Base-by-base conservation (phyloP, 2,797 vertebrate species). In the Ateles fusciceps region DNA sequence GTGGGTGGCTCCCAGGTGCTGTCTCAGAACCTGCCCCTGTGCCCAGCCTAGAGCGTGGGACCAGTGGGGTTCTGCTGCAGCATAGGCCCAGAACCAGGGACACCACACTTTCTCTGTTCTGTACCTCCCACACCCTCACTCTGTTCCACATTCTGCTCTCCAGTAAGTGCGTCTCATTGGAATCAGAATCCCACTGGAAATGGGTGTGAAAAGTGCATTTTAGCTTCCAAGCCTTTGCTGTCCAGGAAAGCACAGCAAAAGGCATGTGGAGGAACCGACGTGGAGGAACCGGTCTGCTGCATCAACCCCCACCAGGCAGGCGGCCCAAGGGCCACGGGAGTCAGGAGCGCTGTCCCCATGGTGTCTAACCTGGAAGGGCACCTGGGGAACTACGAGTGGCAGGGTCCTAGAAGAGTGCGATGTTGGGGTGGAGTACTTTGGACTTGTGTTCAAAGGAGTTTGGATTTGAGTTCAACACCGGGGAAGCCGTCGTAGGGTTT, bases 321-420 rank as follows among this genome's bases (percentile, higher is more conserved):
- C 4, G 1, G 44, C 44, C 26, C 0, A 1, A 0, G 64, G 59
- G 26, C 1, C 3, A 6, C 4, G 7, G 22, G 72, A 55, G 50
- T 52, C 50, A 30, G 42, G 55, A 64, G 83, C 59, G 48, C 52
- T 2, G 10, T 78, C n/a, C 46, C 5, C 12, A 44, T 28, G 5
- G 7, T 33, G 4, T 78, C 48, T 79, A 28, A 57, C 61, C 28
- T 13, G 48, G 57, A n/a, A 59, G 55, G 80, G 15, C 6, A 3
- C 13, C 14, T 64, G 13, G 26, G 44, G 44, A 59, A 59, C 57
- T 59, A 26, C 0, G 7, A 50, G 33, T 3, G 21, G 14, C 59
- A 57, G 19, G 22, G 59, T n/a, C 4, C 0, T n/a, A 50, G 57
- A 50, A 55, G 24, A 39, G 13, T 61, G 55, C 33, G 59, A 24